Conservation (phyloP, 2,113 vertebrate species). For the Rhea pennata region DNA sequence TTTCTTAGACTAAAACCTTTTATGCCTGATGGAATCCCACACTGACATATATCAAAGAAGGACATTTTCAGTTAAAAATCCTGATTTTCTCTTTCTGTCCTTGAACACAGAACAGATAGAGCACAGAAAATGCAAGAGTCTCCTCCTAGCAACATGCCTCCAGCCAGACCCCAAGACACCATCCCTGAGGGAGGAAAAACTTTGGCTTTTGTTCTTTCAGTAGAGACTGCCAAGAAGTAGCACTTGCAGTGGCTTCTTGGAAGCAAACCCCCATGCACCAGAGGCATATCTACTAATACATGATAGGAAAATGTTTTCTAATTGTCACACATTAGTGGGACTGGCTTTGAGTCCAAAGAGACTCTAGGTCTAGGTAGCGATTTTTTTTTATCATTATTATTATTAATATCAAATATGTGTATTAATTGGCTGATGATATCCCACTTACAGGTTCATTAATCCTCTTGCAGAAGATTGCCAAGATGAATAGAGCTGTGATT, state of each 20-base stretch:
- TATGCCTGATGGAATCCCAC: not conserved
- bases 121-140: not conserved
- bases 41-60: not conserved
- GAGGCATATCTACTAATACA: not conserved
- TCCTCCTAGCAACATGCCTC: not conserved
- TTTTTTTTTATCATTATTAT: not conserved
- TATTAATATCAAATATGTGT: not conserved
- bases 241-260: not conserved
- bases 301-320: not conserved
- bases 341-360: not conserved
- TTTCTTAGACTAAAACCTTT: not conserved
- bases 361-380: not conserved
- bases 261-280: not conserved
- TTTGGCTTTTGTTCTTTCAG: not conserved
- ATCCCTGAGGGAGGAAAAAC: not conserved
- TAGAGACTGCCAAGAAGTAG: not conserved
- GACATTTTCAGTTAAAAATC: not conserved
- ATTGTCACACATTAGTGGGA: not conserved
- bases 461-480: constrained; percentile 93
- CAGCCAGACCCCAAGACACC: not conserved
- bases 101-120: not conserved
- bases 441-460: constrained; percentile 89
- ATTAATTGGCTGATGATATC: not conserved
- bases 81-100: not conserved
- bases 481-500: constrained; percentile 89